Conservation (phyloP, 2,113 vertebrate genomes). For the Fregetta grallaria region DNA sequence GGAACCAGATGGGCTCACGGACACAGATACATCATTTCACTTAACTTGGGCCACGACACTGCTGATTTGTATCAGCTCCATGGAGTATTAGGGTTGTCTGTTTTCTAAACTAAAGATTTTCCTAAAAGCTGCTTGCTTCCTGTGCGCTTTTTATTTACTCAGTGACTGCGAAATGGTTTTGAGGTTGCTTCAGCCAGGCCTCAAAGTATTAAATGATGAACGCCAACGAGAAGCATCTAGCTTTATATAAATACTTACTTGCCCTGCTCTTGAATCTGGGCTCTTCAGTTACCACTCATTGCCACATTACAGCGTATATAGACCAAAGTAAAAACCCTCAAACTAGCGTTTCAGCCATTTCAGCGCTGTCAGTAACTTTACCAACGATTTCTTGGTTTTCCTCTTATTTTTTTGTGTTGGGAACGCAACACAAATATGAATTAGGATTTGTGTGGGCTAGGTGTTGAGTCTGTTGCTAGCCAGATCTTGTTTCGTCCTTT, state of each 20-base stretch:
- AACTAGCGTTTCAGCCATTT: background rate
- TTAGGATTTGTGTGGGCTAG: background rate
- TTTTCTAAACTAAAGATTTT: background rate
- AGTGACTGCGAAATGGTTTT: background rate
- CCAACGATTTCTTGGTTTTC: background rate
- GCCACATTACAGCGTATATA: fast-evolving
- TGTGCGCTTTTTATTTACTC: background rate
- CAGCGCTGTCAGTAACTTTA: background rate
- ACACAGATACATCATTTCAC: background rate
- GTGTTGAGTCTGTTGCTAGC: background rate
- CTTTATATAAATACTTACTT: background rate
- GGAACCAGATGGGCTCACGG: conserved; percentile 46
- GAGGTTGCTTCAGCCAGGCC: background rate
- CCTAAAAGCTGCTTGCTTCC: background rate
- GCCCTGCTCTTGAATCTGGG: background rate
- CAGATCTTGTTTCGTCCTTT: background rate
- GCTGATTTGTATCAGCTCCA: conserved; percentile 38
- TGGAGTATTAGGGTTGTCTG: background rate
- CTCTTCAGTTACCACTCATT: background rate
- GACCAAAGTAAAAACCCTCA: background rate
- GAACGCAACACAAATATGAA: too few species aligned
- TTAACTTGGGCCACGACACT: background rate
- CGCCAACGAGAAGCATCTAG: background rate
- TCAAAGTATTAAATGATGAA: background rate
- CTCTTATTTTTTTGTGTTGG: background rate